phyloP scores from a whole-genome alignment of 2,797 vertebrate species.

The Aphelocoma californica region DNA sequence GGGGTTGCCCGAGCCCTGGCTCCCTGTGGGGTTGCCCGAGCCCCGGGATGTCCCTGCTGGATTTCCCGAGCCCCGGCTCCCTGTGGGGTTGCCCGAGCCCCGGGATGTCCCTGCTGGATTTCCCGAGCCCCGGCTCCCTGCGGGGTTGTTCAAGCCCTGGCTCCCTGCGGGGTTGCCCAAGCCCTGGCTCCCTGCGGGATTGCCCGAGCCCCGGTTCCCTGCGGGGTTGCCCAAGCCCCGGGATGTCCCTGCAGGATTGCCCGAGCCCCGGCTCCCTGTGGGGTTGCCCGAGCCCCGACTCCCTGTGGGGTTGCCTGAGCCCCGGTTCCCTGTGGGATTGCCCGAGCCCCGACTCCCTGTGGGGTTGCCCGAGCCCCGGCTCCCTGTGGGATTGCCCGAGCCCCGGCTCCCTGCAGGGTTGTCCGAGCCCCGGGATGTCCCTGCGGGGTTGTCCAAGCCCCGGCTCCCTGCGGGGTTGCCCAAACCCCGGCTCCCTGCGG shows the following conservation, averaged over 20 bases:
- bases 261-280: not conserved
- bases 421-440: not conserved
- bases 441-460: not conserved
- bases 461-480: not conserved
- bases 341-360: not conserved
- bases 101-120: not conserved
- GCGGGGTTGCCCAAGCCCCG: not conserved
- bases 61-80: not conserved
- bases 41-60: not conserved
- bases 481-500: too few relatives aligned
- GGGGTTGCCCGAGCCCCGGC: not conserved
- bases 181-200: not conserved
- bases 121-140: not conserved
- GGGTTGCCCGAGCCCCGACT: not conserved
- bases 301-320: not conserved
- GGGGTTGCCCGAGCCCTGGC: not conserved
- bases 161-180: not conserved
- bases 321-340: not conserved
- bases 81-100: not conserved
- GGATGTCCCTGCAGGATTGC: not conserved
- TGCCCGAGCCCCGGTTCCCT: not conserved
- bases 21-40: not conserved
- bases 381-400: not conserved
- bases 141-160: not conserved
- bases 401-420: not conserved